phyloP scores from a whole-genome alignment of 2,888 invertebrate genomes.

The Agrilus cyanescens region DNA sequence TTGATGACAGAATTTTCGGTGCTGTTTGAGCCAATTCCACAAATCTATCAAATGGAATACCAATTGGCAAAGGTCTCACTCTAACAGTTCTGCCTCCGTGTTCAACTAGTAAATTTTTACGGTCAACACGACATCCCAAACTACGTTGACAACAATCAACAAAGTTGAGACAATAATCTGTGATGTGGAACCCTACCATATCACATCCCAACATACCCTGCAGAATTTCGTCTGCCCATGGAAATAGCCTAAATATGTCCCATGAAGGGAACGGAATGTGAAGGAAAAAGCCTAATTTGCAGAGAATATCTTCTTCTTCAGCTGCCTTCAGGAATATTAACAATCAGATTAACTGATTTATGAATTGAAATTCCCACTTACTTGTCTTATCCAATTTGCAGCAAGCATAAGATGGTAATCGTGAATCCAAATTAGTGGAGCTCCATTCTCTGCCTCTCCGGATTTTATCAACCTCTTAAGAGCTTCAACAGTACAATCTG shows the following conservation, averaged over 20 bases:
- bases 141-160: slow-evolving; percentile 83
- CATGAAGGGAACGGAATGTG: slow-evolving; percentile 93
- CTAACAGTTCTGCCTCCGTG: slow-evolving; percentile 77
- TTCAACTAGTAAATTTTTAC: slow-evolving; percentile 76
- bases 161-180: slow-evolving; percentile 83
- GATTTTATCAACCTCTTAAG: slow-evolving; percentile 43
- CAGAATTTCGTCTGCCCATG: slow-evolving; percentile 88
- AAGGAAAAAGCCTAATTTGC: slow-evolving; percentile 82
- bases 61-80: slow-evolving; percentile 75
- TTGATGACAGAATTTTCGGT: slow-evolving; percentile 49
- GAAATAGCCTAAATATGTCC: slow-evolving; percentile 83
- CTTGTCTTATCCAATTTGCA: slow-evolving; percentile 81
- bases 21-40: slow-evolving; percentile 66
- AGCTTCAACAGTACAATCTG: slow-evolving; percentile 64
- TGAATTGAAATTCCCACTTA: slow-evolving; percentile 20
- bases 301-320: slow-evolving; percentile 63
- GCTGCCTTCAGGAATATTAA: slow-evolving; percentile 41
- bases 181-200: slow-evolving; percentile 87
- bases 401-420: slow-evolving; percentile 91
- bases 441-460: slow-evolving; percentile 32
- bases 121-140: slow-evolving; percentile 77
- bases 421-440: slow-evolving; percentile 83
- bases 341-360: neutral
- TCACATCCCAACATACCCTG: slow-evolving; percentile 88
- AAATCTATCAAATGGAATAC: slow-evolving; percentile 79